phyloP scores from a whole-genome alignment of 2,888 invertebrate species.

The Horisme vitalbata region DNA sequence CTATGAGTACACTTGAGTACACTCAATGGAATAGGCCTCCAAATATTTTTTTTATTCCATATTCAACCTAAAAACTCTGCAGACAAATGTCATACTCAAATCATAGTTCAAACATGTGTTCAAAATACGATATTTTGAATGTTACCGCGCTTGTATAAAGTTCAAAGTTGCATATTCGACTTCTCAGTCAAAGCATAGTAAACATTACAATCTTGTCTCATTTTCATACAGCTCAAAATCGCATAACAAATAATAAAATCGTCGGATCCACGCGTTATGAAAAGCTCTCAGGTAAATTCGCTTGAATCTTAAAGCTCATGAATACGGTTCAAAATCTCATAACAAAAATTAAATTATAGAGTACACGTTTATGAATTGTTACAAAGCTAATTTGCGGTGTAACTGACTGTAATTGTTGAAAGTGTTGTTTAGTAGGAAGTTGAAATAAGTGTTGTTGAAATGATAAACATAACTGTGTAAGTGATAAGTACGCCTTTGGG shows the following conservation, averaged over 20 bases:
- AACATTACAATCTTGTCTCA: too few species aligned
- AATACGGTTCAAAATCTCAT: too few species aligned
- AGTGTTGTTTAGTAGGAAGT: constrained; percentile 1
- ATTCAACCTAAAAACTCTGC: constrained; percentile 10
- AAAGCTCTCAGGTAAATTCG: too few species aligned
- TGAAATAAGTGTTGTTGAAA: not conserved
- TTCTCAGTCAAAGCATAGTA: too few species aligned
- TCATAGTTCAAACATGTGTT: not conserved
- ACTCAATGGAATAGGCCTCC: constrained; percentile 20
- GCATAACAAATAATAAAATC: too few species aligned
- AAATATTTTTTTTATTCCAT: constrained; percentile 13
- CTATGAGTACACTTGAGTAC: constrained; percentile 21
- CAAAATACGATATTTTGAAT: not conserved
- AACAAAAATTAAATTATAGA: constrained; percentile 5
- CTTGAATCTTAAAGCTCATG: too few species aligned
- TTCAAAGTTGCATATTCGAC: constrained; percentile 4
- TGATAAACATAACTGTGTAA: not conserved
- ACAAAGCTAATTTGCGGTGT: constrained; percentile 20
- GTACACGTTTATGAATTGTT: constrained; percentile 19
- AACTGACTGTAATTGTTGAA: constrained; percentile 15
- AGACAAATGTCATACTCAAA: constrained; percentile 4
- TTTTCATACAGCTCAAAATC: too few species aligned
- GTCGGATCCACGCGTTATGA: too few species aligned
- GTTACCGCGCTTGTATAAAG: not conserved
- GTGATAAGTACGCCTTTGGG: too few species aligned